phyloP scores from a whole-genome alignment of 2,888 invertebrate genomes.

The Platycheirus rosarum region DNA sequence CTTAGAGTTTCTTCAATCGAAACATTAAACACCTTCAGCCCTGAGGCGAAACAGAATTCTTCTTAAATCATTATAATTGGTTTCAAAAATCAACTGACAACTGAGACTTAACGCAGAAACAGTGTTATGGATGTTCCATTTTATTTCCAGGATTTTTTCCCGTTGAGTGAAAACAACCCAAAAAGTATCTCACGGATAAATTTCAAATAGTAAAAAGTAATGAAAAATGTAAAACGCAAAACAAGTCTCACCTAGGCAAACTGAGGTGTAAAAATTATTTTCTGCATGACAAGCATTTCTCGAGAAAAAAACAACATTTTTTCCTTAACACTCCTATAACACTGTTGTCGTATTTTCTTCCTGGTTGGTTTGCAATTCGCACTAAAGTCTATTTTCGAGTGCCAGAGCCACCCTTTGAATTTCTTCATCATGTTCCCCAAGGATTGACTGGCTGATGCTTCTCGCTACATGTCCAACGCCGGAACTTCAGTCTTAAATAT shows the following conservation, averaged over 20 bases:
- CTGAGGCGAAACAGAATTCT: too few relatives aligned
- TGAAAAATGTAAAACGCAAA: neutral
- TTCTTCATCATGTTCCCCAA: conserved; percentile 31
- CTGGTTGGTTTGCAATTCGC: conserved; percentile 17
- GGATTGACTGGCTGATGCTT: conserved; percentile 60
- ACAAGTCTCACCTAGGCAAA: conserved; percentile 28
- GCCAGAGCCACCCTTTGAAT: neutral
- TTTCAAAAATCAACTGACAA: too few relatives aligned
- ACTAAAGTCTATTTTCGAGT: conserved; percentile 12
- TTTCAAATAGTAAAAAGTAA: too few relatives aligned
- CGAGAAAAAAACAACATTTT: conserved; percentile 7
- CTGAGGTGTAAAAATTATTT: conserved; percentile 64
- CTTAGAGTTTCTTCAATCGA: too few relatives aligned
- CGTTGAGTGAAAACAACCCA: too few relatives aligned
- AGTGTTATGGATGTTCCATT: too few relatives aligned
- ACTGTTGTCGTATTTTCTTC: neutral
- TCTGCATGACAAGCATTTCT: conserved; percentile 45
- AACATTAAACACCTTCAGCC: too few relatives aligned
- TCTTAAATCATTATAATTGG: too few relatives aligned
- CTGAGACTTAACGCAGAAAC: too few relatives aligned
- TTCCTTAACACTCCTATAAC: neutral
- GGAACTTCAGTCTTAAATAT: neutral
- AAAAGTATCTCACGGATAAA: too few relatives aligned
- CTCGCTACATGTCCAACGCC: conserved; percentile 26
- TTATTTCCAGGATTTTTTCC: too few relatives aligned